These are phyloP conservation scores for Babylonia areolata DNA, from an alignment of 1,140 invertebrate species.

Conservation along the genomic window DNA sequence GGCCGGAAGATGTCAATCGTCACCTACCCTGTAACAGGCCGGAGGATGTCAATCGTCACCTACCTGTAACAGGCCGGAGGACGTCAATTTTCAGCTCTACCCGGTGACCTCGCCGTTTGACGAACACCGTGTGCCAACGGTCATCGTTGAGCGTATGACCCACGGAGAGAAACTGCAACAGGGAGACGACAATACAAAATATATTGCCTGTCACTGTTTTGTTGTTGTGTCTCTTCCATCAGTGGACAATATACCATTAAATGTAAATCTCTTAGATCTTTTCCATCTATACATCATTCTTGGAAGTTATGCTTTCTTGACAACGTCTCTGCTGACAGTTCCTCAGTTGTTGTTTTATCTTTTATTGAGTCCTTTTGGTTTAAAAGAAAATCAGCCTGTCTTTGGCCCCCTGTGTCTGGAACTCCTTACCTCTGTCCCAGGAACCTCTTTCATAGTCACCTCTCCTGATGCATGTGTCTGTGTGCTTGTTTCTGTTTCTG, in stretches of 20 bases:
- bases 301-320: too few species aligned
- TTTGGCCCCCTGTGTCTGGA: too few species aligned
- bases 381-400: too few species aligned
- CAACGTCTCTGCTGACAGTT: too few species aligned
- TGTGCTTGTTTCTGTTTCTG: neutral
- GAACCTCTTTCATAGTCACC: too few species aligned
- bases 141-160: slow-evolving; percentile 93
- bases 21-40: slow-evolving; percentile 87
- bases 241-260: too few species aligned
- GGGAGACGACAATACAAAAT: slow-evolving; percentile 54
- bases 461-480: neutral
- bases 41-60: slow-evolving; percentile 75
- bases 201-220: neutral
- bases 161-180: slow-evolving; percentile 85
- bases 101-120: slow-evolving; percentile 88
- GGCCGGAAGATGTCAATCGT: slow-evolving; percentile 88
- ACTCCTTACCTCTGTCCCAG: neutral
- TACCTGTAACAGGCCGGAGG: slow-evolving; percentile 87
- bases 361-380: too few species aligned
- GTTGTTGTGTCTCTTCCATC: too few species aligned
- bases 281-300: too few species aligned
- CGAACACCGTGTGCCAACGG: slow-evolving; percentile 93
- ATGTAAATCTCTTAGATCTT: neutral
- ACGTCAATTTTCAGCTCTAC: slow-evolving; percentile 91
- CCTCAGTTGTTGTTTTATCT: too few species aligned